Base-by-base conservation (phyloP, 1,140 invertebrate species). In the Bombus waltoni region DNA sequence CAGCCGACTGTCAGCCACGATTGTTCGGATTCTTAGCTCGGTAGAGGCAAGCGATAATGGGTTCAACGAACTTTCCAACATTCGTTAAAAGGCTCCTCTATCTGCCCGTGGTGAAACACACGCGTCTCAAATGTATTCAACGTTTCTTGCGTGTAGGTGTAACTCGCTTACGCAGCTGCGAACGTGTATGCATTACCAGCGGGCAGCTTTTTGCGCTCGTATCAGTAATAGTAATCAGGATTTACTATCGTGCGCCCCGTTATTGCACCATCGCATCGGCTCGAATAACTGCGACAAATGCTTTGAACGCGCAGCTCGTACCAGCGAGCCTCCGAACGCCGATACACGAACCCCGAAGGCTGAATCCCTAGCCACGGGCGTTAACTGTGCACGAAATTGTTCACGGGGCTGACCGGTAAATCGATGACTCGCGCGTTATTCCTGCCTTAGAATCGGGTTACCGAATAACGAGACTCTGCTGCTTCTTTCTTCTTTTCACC, bases 201-300 rank as follows among this genome's bases (percentile, higher is more conserved):
- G 78, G 59, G 22, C 71, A 81, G 84, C 78, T 81, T 81, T 81
- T 81, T 75, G 78, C 79, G 71, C n/a, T 47, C 78, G 44, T 81
- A 85, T 85, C 84, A 75, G 79, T 74, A 85, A 85, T 85, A 81
- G 84, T 85, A 85, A 85, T 85, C 84, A 85, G 84, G 84, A 85
- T 85, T 81, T 85, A 85, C 77, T 85, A 85, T 85, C 79, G 84
- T n/a, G 47, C 40, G 84, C 71, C 79, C 84, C 84, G 84, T 85
- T 85, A 81, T 85, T 85, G 84, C 78, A 70, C 79, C 84, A 85
- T 53, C 47, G 79, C 84, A 85, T 53, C 47, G 79, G 59, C 79
- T 85, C 77, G 79, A 85, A 81, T 74, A 85, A 81, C 84, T 81
- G 78, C 84, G 84, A 85, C 84, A 85, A 85, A 85, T 81, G 79